A percentile compares a stretch with the other conserved stretches of the same genome.
These are phyloP conservation scores for Willisornis vidua DNA, from an alignment of 2,113 vertebrate genomes.

Conservation along the genomic window DNA sequence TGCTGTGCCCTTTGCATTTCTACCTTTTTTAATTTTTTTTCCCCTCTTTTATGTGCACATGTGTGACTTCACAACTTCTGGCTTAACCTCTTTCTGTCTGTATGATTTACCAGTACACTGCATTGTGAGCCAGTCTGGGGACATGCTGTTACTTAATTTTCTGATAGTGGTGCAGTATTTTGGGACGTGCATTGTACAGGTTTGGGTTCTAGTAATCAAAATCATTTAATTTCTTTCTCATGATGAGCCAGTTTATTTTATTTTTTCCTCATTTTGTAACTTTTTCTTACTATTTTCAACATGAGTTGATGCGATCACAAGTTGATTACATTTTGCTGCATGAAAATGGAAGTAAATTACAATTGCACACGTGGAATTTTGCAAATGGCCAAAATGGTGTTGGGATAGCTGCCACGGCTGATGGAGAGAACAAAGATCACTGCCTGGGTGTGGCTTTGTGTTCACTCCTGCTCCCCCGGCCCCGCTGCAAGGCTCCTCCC, in stretches of 20 bases:
- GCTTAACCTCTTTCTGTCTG: not conserved
- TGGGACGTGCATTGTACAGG: not conserved
- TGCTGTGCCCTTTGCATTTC: not conserved
- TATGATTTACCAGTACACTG: not conserved
- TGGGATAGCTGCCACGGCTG: not conserved
- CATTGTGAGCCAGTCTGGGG: not conserved
- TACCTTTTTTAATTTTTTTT: not conserved
- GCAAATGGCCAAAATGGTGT: not conserved
- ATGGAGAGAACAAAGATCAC: not conserved
- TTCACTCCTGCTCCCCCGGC: not conserved
- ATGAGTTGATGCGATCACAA: not conserved
- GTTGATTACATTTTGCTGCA: not conserved
- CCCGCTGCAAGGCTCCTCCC: fast-evolving
- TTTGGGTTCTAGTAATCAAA: not conserved
- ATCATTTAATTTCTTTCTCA: not conserved
- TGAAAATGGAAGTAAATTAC: not conserved
- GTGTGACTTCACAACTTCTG: not conserved
- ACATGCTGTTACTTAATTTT: not conserved
- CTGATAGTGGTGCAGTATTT: not conserved
- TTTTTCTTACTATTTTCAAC: not conserved
- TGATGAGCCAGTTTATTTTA: not conserved
- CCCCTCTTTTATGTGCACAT: not conserved
- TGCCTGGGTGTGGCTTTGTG: not conserved
- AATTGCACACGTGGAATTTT: not conserved
- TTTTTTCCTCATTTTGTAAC: not conserved